Conservation (phyloP, 1,140 invertebrate species). For the Penaeus vannamei region DNA sequence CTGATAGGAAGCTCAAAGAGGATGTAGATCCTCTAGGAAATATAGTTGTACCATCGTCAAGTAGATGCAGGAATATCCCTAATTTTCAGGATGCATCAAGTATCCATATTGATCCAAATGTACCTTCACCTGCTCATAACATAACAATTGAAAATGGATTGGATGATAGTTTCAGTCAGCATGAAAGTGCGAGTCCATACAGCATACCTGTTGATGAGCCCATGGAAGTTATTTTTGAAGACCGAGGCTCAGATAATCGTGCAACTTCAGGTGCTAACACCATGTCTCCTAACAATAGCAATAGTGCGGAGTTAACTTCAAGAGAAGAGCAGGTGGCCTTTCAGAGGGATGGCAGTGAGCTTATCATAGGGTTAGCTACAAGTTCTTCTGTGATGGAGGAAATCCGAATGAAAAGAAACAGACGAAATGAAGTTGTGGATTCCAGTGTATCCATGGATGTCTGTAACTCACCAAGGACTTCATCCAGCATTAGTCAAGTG, state of each 20-base stretch:
- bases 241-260: constrained; percentile 22
- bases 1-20: constrained; percentile 30
- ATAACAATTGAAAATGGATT: constrained; percentile 49
- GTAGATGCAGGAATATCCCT: constrained; percentile 19
- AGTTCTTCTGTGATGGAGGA: not conserved
- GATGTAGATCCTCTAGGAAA: constrained; percentile 49
- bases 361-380: too few relatives aligned
- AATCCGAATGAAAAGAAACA: not conserved
- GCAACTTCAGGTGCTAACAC: constrained; percentile 6
- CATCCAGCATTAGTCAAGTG: not conserved
- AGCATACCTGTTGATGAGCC: constrained; percentile 41
- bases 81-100: constrained; percentile 30
- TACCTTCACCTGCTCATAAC: constrained; percentile 42
- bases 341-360: too few relatives aligned
- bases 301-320: not conserved
- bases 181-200: constrained; percentile 26
- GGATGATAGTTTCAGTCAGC: constrained; percentile 32
- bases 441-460: not conserved
- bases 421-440: not conserved
- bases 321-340: too few relatives aligned
- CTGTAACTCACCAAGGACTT: constrained; percentile 20
- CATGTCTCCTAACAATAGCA: not conserved
- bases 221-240: constrained; percentile 52
- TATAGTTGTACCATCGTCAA: constrained; percentile 18
- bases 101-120: constrained; percentile 45